These are phyloP conservation scores for Polia nebulosa DNA, from an alignment of 2,888 invertebrate genomes.

Conservation along the genomic window DNA sequence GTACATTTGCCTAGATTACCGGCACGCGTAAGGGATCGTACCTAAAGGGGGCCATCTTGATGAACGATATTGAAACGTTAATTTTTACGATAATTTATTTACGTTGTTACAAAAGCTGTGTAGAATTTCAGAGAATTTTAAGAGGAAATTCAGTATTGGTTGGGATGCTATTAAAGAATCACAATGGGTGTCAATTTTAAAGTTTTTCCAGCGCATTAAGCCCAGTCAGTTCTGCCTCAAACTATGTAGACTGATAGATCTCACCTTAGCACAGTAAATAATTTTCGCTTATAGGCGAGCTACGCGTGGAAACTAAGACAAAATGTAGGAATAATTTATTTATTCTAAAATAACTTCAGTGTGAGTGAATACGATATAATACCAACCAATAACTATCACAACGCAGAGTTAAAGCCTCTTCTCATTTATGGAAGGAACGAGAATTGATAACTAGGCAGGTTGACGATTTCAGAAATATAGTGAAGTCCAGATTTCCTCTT, in stretches of 20 bases:
- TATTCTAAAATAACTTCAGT: not conserved
- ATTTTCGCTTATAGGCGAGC: no score
- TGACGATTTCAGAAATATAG: no score
- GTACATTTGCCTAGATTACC: constrained; percentile 85
- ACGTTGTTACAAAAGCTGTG: not conserved
- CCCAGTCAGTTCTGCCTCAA: no score
- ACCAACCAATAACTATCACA: no score
- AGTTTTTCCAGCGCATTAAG: no score
- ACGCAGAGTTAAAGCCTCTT: no score
- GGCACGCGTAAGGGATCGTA: constrained; percentile 76
- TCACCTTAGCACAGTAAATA: not conserved
- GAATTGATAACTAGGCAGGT: no score
- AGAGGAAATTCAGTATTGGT: not conserved
- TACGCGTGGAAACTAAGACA: no score
- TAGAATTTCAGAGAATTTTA: not conserved
- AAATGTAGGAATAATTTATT: not conserved
- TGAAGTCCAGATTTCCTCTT: no score
- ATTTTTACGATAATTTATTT: not conserved
- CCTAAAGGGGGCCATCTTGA: constrained; percentile 66
- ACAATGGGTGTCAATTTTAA: no score
- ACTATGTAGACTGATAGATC: not conserved
- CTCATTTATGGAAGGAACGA: no score
- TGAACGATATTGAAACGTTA: constrained; percentile 62
- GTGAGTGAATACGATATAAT: no score
- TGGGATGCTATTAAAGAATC: not conserved